Percentiles rank a stretch among this genome's conserved stretches.
Evolutionary conservation across 2,888 invertebrate species (phyloP).

Genomic region (Dynastes maya): DNA sequence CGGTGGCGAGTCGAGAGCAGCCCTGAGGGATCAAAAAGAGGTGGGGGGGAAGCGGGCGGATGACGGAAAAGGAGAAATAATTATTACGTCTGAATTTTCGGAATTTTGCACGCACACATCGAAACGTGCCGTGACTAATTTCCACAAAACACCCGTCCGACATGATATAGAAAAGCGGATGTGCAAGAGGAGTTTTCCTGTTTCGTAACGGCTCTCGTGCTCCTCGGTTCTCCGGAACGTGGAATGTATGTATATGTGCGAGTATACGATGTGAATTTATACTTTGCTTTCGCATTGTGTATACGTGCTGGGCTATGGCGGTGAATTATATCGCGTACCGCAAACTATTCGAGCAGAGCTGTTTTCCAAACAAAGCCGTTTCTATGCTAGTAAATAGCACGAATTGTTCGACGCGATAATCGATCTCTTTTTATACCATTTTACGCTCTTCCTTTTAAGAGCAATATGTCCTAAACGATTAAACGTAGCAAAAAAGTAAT

Average conservation of each 20-base stretch:
- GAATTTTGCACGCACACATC: slow-evolving; percentile 37
- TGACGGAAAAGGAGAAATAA: slow-evolving; percentile 37
- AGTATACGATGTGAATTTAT: slow-evolving; percentile 29
- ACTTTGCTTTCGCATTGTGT: slow-evolving; percentile 20
- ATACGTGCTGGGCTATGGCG: slow-evolving; percentile 23
- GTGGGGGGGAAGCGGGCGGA: background rate
- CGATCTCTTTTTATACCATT: background rate
- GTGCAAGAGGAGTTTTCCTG: slow-evolving; percentile 30
- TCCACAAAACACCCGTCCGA: slow-evolving; percentile 38
- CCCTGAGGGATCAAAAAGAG: background rate
- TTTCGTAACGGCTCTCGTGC: slow-evolving; percentile 18
- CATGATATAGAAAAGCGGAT: slow-evolving; percentile 40
- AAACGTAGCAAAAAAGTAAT: too few species aligned
- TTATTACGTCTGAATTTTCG: slow-evolving; percentile 43
- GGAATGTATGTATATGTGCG: slow-evolving; percentile 23
- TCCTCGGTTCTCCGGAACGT: slow-evolving; percentile 10
- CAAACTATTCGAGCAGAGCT: slow-evolving; percentile 29
- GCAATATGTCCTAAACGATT: too few species aligned
- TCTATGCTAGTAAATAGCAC: slow-evolving; percentile 18
- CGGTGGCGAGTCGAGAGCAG: slow-evolving; percentile 4
- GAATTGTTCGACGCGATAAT: slow-evolving; percentile 20
- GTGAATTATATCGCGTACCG: slow-evolving; percentile 24
- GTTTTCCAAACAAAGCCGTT: slow-evolving; percentile 32
- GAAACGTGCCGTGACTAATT: slow-evolving; percentile 42
- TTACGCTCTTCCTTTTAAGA: background rate